Evolutionary conservation across 2,797 vertebrate genomes (phyloP), one percentile per base, ranked within the genome.

Genomic region (Buceros bicornis): DNA sequence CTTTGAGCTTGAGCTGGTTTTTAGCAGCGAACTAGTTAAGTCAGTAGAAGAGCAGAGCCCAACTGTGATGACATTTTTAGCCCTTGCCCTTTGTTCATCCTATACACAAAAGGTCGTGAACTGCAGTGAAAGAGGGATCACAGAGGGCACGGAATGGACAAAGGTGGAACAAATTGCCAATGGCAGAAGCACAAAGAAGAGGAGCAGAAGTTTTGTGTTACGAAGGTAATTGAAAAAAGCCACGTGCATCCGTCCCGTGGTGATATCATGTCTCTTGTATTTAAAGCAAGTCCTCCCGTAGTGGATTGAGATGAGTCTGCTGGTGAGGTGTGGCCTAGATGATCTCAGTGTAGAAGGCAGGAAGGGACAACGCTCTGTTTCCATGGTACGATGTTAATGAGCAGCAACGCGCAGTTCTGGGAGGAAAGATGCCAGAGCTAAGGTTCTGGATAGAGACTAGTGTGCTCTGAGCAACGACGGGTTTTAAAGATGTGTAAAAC

Each of bases 131-230:
- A 95, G 90, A 54, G 70, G 73, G 82, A 95, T 81, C 89, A 40
- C 8, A 25, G 86, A 90, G 94, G 82, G 77, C 7, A 0, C 45
- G 16, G 87, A 33, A n/a, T 6, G 16, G 80, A 96, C 92, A 91
- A 95, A 95, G 54, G 47, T 90, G 87, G 89, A 95, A 94, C 95
- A 96, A 96, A 97, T 96, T 91, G 93, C 83, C 54, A 25, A 66
- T 57, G 82, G 91, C 91, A 90, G 88, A 85, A 89, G 13, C 90
- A 91, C 65, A 92, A 94, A 93, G 90, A 54, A 61, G 83, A 81
- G 86, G 54, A 88, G 79, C 13, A 19, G 24, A 78, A 90, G 90
- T 95, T 94, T 56, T 87, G 90, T 90, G 64, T 81, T 90, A 31
- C 9, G 56, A n/a, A 87, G 86, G 74, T 33, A 31, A 35, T 26